These are phyloP conservation scores for Latrodectus hesperus DNA, from an alignment of 2,888 invertebrate genomes.

Conservation along the genomic window DNA sequence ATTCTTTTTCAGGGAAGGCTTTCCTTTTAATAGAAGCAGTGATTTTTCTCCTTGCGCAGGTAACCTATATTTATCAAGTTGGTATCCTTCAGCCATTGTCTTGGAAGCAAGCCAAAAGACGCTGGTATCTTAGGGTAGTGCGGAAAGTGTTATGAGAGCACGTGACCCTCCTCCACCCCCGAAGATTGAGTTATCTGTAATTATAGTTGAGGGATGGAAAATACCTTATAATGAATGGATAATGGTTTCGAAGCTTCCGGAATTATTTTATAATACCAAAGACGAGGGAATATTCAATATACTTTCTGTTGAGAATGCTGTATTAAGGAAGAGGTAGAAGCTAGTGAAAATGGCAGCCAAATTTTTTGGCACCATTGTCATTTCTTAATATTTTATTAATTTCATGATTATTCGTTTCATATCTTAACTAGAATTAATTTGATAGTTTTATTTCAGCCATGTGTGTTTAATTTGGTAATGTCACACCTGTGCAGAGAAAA, in stretches of 20 bases:
- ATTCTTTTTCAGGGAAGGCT: background rate
- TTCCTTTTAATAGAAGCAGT: background rate
- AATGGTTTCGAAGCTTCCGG: conserved; percentile 21
- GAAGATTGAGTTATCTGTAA: conserved; percentile 10
- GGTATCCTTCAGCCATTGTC: background rate
- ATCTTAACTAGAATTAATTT: no score
- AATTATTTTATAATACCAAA: background rate
- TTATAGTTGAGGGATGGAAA: background rate
- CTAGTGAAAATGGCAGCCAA: no score
- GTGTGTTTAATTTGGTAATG: no score
- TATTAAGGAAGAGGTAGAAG: no score
- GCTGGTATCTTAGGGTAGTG: background rate
- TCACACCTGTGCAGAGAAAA: no score
- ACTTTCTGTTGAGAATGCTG: no score
- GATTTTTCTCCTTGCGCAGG: background rate
- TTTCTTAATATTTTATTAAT: no score
- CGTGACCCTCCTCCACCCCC: background rate
- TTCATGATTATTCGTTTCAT: no score
- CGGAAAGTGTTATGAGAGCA: background rate
- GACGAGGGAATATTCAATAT: no score
- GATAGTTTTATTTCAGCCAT: no score
- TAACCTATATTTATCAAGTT: background rate
- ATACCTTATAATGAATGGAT: conserved; percentile 34
- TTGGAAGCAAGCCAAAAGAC: background rate
- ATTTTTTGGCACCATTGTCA: no score